These are phyloP conservation scores for Microchrysa polita DNA, from an alignment of 2,888 invertebrate genomes.

Conservation along the genomic window DNA sequence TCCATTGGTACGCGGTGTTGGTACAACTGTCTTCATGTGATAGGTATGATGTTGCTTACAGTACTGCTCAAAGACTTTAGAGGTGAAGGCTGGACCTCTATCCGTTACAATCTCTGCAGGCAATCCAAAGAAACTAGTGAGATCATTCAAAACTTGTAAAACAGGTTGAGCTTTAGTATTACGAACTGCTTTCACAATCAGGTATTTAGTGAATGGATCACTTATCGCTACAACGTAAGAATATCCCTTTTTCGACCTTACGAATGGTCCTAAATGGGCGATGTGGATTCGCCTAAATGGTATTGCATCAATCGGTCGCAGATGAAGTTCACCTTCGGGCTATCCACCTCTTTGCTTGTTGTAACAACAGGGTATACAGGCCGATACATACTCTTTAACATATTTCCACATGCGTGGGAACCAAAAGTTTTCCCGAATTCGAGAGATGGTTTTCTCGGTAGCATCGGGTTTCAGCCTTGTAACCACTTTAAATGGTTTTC, in stretches of 20 bases:
- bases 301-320: conserved; percentile 43
- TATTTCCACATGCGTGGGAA: conserved; percentile 33
- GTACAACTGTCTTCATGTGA: conserved; percentile 52
- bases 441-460: too few species aligned
- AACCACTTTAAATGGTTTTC: too few species aligned
- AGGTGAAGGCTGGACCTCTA: conserved; percentile 54
- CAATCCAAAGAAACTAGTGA: conserved; percentile 52
- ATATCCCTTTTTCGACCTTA: conserved; percentile 47
- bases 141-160: conserved; percentile 46
- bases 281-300: conserved; percentile 51
- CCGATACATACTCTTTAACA: conserved; percentile 49
- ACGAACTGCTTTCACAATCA: conserved; percentile 47
- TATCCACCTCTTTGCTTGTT: conserved; percentile 48
- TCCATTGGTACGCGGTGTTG: conserved; percentile 41
- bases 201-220: conserved; percentile 49
- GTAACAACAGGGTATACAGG: conserved; percentile 51
- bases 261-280: conserved; percentile 52
- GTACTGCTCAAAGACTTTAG: conserved; percentile 52
- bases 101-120: conserved; percentile 54
- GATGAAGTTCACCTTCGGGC: conserved; percentile 46
- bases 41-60: conserved; percentile 51
- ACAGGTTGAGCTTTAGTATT: conserved; percentile 51
- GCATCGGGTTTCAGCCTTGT: too few species aligned
- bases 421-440: conserved; percentile 5
- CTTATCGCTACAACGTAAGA: conserved; percentile 47